These are phyloP conservation scores for Etheostoma perlongum DNA, from an alignment of 2,797 vertebrate genomes.

Conservation along the genomic window DNA sequence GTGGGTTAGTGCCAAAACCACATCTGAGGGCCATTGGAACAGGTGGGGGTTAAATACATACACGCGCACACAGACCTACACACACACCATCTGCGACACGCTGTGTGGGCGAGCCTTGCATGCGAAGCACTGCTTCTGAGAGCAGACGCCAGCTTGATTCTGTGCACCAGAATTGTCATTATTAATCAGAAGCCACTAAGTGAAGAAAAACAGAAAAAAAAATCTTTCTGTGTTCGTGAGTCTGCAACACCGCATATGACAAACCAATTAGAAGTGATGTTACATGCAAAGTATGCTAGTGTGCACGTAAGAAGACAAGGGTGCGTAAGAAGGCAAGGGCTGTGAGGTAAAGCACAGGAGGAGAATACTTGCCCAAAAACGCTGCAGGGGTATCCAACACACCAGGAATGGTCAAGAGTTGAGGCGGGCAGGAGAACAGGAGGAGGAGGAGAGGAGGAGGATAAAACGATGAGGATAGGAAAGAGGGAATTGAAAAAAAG, in stretches of 20 bases:
- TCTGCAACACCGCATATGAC: neutral
- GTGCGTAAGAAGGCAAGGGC: neutral
- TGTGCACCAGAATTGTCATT: constrained; percentile 35
- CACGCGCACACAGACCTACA: constrained; percentile 35
- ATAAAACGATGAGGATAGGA: constrained; percentile 68
- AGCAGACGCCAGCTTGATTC: constrained; percentile 56
- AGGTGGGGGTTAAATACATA: constrained; percentile 74
- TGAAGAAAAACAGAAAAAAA: constrained; percentile 41
- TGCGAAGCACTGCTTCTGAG: constrained; percentile 58
- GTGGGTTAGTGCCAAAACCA: constrained; percentile 72
- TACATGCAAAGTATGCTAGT: constrained; percentile 47
- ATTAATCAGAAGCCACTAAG: constrained; percentile 53
- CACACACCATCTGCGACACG: constrained; percentile 41
- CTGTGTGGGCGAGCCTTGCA: constrained; percentile 66
- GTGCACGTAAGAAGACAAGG: constrained; percentile 2
- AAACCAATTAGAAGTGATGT: neutral
- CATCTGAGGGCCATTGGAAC: constrained; percentile 74
- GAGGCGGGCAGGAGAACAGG: constrained; percentile 78
- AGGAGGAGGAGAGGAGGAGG: constrained; percentile 21
- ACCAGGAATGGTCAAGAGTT: constrained; percentile 80
- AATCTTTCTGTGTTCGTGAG: constrained; percentile 23
- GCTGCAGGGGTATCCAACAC: constrained; percentile 87
- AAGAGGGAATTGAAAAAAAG: constrained; percentile 33
- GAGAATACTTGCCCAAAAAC: constrained; percentile 94
- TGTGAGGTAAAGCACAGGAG: constrained; percentile 81